phyloP scores from a whole-genome alignment of 2,113 vertebrate genomes.

The Spilogale gracilis region DNA sequence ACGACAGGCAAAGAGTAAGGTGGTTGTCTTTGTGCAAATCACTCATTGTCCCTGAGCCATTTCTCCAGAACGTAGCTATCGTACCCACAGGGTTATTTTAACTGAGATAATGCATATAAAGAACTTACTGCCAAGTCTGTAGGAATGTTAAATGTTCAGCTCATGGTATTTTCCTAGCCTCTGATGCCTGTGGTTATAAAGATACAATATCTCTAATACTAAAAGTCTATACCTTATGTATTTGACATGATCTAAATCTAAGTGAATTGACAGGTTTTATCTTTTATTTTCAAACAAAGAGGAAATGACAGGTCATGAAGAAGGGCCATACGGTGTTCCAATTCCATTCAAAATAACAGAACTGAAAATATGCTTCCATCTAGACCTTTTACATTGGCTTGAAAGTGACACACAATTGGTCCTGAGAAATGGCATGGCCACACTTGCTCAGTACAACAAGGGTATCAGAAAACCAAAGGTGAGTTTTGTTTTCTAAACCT shows the following conservation, averaged over 20 bases:
- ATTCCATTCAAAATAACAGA: background rate
- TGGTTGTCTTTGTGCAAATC: background rate
- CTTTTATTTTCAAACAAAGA: background rate
- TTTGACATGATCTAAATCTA: background rate
- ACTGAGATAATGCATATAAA: background rate
- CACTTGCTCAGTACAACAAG: background rate
- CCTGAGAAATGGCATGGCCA: background rate
- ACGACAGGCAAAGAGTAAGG: background rate
- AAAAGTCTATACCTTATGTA: background rate
- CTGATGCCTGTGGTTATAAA: background rate
- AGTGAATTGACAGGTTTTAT: background rate
- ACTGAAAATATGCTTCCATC: background rate
- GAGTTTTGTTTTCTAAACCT: background rate
- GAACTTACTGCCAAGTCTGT: background rate
- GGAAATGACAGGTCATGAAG: background rate
- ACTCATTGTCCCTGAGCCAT: background rate
- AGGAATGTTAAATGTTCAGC: rapidly evolving
- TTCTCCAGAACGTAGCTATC: background rate
- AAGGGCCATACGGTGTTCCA: background rate
- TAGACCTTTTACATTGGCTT: background rate
- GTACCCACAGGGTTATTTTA: background rate
- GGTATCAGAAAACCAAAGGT: background rate
- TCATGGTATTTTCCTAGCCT: background rate
- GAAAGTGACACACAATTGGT: background rate
- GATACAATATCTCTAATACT: rapidly evolving